Evolutionary conservation across 92 coral and sea anemone genomes (phyloP).

Genomic region (Isaurus tuberculatus): DNA sequence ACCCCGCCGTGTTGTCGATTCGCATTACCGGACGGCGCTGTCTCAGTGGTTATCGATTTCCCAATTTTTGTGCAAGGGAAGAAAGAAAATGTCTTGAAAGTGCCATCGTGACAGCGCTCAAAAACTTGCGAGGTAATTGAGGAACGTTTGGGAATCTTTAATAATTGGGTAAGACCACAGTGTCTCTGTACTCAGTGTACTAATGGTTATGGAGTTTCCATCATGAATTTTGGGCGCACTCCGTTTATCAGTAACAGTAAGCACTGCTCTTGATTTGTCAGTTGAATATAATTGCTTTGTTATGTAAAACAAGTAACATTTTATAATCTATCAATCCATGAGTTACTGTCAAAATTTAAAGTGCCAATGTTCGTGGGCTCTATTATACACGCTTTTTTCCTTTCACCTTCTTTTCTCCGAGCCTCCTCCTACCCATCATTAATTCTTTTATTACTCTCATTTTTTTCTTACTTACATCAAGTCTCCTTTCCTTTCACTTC

Average conservation of each 20-base stretch:
- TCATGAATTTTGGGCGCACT: too few species aligned
- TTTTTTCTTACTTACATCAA: background rate
- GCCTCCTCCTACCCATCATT: background rate
- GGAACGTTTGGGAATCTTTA: background rate
- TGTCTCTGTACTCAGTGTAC: too few species aligned
- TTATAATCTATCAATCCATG: too few species aligned
- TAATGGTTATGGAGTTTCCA: too few species aligned
- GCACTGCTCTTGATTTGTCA: too few species aligned
- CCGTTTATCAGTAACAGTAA: too few species aligned
- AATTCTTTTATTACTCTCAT: background rate
- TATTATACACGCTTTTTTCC: background rate
- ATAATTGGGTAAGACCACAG: too few species aligned
- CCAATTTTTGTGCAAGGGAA: slow-evolving; percentile 65
- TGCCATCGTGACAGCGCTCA: slow-evolving; percentile 61
- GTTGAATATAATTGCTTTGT: too few species aligned
- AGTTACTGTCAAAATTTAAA: too few species aligned
- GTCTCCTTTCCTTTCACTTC: background rate
- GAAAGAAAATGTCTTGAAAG: slow-evolving; percentile 72
- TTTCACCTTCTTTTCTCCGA: background rate
- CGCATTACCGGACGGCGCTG: slow-evolving; percentile 75
- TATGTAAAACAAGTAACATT: too few species aligned
- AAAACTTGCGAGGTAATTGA: slow-evolving; percentile 70
- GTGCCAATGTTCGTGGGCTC: background rate
- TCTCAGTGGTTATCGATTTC: slow-evolving; percentile 72
- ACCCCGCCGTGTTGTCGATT: slow-evolving; percentile 51